Conservation (phyloP, 2,888 invertebrate genomes). For the Cactoblastis cactorum region DNA sequence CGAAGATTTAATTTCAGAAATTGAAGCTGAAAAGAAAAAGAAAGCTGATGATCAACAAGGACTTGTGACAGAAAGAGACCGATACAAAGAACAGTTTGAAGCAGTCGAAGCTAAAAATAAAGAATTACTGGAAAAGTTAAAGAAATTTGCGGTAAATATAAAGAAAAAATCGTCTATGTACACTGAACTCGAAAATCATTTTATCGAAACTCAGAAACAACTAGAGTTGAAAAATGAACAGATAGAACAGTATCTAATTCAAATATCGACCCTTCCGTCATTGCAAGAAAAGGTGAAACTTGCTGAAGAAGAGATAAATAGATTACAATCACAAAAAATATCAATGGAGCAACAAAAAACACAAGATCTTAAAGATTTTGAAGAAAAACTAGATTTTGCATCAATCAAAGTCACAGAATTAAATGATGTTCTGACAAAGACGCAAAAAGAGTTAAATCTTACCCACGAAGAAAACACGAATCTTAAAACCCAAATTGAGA, state of each 20-base stretch:
- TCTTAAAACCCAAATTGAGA: constrained; percentile 48
- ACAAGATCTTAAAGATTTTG: constrained; percentile 39
- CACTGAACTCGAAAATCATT: constrained; percentile 81
- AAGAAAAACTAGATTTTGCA: constrained; percentile 37
- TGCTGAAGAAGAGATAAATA: constrained; percentile 60
- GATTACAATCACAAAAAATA: constrained; percentile 47
- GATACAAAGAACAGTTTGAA: constrained; percentile 51
- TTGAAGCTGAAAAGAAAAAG: constrained; percentile 55
- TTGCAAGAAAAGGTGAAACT: constrained; percentile 60
- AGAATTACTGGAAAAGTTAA: constrained; percentile 86
- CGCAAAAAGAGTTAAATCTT: constrained; percentile 45
- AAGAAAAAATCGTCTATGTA: constrained; percentile 85
- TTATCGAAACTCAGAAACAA: constrained; percentile 53
- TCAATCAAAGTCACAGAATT: constrained; percentile 42
- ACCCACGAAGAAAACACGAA: constrained; percentile 45
- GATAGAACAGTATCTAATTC: constrained; percentile 51
- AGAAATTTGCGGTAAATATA: constrained; percentile 86
- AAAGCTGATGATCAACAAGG: constrained; percentile 27
- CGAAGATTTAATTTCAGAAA: constrained; percentile 65
- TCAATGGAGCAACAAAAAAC: constrained; percentile 48
- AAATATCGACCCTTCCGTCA: constrained; percentile 54
- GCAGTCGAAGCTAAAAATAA: constrained; percentile 81
- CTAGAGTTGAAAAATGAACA: constrained; percentile 48
- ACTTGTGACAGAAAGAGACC: constrained; percentile 56
- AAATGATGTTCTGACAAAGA: constrained; percentile 38